phyloP scores from a whole-genome alignment of 2,113 vertebrate genomes.

The human (Homo sapiens) region GRCh38 chrX:134833001-134833500 shows the following conservation, averaged over 20 bases:
- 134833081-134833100: not conserved
- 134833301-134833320: not conserved
- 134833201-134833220: not conserved
- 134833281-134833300: not conserved
- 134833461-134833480: slow-evolving; percentile 41
- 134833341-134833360: not conserved
- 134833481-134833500: not conserved
- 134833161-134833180: not conserved
- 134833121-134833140: not conserved
- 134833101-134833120: not conserved
- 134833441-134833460: slow-evolving; percentile 21
- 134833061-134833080: not conserved
- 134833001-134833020: not conserved
- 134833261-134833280: not conserved
- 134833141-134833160: not conserved
- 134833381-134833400: not conserved
- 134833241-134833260: not conserved
- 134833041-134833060: not conserved
- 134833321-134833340: not conserved
- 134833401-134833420: slow-evolving; percentile 5
- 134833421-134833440: not conserved
- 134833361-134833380: not conserved
- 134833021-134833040: not conserved
- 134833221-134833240: not conserved
- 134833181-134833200: not conserved